phyloP scores from a whole-genome alignment of 2,113 vertebrate species.

The Vimba vimba region DNA sequence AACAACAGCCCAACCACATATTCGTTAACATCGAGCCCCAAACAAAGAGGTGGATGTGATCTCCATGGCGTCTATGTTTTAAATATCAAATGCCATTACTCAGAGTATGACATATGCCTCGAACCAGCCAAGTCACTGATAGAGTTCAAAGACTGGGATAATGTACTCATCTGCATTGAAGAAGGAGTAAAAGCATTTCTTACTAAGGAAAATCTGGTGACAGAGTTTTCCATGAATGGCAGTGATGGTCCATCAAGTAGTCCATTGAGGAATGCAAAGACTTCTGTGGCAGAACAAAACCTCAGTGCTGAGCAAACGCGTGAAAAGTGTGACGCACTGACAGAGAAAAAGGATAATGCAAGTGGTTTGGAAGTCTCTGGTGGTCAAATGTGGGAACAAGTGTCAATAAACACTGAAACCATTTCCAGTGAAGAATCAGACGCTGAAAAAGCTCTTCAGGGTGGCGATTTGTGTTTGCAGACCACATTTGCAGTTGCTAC shows the following conservation, averaged over 20 bases:
- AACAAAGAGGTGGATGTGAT: slow-evolving; percentile 78
- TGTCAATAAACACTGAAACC: background rate
- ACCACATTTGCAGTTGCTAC: background rate
- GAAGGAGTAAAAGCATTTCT: slow-evolving; percentile 88
- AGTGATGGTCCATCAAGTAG: slow-evolving; percentile 11
- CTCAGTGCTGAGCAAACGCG: background rate
- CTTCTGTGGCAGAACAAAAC: background rate
- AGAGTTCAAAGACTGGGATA: slow-evolving; percentile 93
- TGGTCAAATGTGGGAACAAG: slow-evolving; percentile 13
- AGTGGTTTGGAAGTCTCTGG: slow-evolving; percentile 1
- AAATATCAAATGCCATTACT: slow-evolving; percentile 84
- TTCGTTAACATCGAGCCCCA: slow-evolving; percentile 74
- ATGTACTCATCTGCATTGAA: slow-evolving; percentile 82
- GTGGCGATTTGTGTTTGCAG: background rate
- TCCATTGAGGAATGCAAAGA: background rate
- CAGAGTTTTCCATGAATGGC: slow-evolving; percentile 79
- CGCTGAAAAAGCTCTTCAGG: background rate
- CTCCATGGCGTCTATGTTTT: slow-evolving; percentile 86
- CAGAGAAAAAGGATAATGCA: slow-evolving; percentile 29
- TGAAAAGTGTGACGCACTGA: slow-evolving; percentile 11
- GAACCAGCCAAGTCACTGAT: slow-evolving; percentile 94
- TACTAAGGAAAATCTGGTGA: slow-evolving; percentile 83
- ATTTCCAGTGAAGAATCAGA: background rate
- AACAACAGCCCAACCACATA: slow-evolving; percentile 67
- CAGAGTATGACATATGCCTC: slow-evolving; percentile 91